phyloP scores from a whole-genome alignment of 2,113 vertebrate genomes.

The Fulica atra region DNA sequence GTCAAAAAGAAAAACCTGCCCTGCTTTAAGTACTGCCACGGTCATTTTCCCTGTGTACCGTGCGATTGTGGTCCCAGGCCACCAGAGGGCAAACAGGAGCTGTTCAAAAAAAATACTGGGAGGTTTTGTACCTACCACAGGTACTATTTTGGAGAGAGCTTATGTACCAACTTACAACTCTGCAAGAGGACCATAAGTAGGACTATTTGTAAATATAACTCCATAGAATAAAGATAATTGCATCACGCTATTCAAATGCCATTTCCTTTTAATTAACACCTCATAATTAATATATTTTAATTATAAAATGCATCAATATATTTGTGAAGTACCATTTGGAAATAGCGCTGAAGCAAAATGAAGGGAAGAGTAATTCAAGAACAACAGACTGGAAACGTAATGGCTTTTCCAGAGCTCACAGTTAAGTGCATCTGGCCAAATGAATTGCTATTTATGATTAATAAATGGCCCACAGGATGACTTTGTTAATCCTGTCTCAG shows the following conservation, averaged over 20 bases:
- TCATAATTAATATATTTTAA: background rate
- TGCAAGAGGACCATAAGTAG: background rate
- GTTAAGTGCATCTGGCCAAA: background rate
- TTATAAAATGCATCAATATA: background rate
- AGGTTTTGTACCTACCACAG: background rate
- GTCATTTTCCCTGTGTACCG: background rate
- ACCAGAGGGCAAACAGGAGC: constrained; percentile 37
- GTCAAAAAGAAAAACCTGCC: background rate
- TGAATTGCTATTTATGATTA: background rate
- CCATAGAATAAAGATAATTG: background rate
- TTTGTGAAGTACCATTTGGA: background rate
- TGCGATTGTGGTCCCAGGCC: background rate
- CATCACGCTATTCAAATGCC: background rate
- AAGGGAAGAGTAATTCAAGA: background rate
- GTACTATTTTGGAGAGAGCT: background rate
- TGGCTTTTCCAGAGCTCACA: background rate
- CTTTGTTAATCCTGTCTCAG: background rate
- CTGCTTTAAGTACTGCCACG: background rate
- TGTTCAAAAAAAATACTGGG: background rate
- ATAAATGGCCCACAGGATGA: background rate
- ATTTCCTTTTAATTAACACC: background rate
- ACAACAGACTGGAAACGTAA: background rate
- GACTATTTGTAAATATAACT: background rate
- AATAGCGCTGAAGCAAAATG: background rate
- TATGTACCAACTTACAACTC: background rate